Evolutionary conservation across 2,888 invertebrate species (phyloP).

Genomic region (Heliconius cydno): DNA sequence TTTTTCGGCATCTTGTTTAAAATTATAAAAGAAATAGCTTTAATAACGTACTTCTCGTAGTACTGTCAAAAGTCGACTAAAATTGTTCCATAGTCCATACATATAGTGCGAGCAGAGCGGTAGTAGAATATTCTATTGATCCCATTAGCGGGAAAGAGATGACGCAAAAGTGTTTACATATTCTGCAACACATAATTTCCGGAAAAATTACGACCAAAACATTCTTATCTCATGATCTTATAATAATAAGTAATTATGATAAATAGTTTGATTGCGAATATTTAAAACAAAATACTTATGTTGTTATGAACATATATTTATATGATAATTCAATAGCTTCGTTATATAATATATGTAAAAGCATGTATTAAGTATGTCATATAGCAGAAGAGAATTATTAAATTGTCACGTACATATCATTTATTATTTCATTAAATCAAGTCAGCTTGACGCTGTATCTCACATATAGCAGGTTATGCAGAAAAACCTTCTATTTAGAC

Average conservation of each 20-base stretch:
- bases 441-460: too few relatives aligned
- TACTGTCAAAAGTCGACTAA: slow-evolving; percentile 32
- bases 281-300: background rate
- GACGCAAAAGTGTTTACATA: slow-evolving; percentile 30
- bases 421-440: too few relatives aligned
- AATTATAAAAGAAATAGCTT: background rate
- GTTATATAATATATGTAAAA: background rate
- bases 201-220: slow-evolving; percentile 17
- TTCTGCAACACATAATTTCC: slow-evolving; percentile 24
- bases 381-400: background rate
- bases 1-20: slow-evolving; percentile 75
- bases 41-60: background rate
- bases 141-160: slow-evolving; percentile 38
- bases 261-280: background rate
- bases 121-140: slow-evolving; percentile 29
- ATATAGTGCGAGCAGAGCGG: slow-evolving; percentile 1
- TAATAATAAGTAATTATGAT: background rate
- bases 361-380: background rate
- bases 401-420: background rate
- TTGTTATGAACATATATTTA: background rate
- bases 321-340: background rate
- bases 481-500: too few relatives aligned
- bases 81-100: background rate
- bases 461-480: too few relatives aligned
- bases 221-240: background rate